Evolutionary conservation across 1,140 invertebrate genomes (phyloP), one percentile per base, ranked within the genome.

Genomic region (Portunus trituberculatus): DNA sequence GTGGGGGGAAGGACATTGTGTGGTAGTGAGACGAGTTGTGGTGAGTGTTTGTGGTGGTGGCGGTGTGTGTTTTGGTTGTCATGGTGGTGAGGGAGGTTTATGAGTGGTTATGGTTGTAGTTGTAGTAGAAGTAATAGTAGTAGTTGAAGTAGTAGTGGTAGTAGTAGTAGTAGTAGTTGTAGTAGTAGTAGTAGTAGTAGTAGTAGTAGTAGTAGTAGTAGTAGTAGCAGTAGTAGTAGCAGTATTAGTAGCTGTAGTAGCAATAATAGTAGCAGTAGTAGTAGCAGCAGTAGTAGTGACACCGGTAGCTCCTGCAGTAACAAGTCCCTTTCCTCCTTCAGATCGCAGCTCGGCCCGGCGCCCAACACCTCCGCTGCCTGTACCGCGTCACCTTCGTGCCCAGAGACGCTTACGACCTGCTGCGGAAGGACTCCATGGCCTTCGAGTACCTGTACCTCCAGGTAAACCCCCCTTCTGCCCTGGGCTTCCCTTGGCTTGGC

Each of bases 371-470:
- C 96, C 97, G 98, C 0, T 99, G 98, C 97, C 97, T 99, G 4
- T 99, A 99, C 97, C 97, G 99, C 31, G 98, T 99, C 29, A 98
- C 98, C 7, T 99, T 99, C 97, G 98, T 99, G 92, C 99, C 99
- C 16, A 97, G 97, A 87, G 98, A 99, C 96, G 98, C 98, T 0
- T 98, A 98, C 25, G 98, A 98, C 59, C 97, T 99, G 59, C 98
- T 98, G 0, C 98, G 98, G 96, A 97, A 98, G 96, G 99, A 99
- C 97, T 97, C 98, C 3, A 98, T 98, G 29, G 98, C 98, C 14
- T 98, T 99, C 96, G 98, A 99, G 97, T 99, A 99, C 97, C 97
- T 99, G 28, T 99, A 98, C 97, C 97, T 98, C 96, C 98, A 98
- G 97, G 97, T 98, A 96, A 96, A 96, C 96, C 10, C 4, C 28